These are phyloP conservation scores for Podarcis muralis DNA, from an alignment of 2,113 vertebrate species.

Conservation along the genomic window DNA sequence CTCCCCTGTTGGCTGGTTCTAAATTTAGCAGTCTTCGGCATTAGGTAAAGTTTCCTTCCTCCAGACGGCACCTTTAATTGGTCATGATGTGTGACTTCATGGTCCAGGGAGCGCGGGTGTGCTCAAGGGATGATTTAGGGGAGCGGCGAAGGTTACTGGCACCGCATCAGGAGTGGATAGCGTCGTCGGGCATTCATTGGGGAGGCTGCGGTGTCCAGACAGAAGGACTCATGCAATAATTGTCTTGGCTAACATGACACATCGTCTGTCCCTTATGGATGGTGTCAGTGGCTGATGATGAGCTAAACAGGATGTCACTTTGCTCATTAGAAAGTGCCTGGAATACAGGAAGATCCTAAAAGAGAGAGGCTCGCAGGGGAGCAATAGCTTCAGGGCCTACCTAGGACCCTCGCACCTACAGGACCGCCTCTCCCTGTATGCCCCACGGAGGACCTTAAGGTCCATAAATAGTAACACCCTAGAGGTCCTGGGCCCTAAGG, in stretches of 20 bases:
- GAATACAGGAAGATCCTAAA: too few relatives aligned
- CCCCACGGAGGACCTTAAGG: too few relatives aligned
- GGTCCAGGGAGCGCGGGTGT: not conserved
- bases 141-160: not conserved
- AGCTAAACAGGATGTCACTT: not conserved
- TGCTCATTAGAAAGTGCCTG: not conserved
- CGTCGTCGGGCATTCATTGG: not conserved
- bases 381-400: not conserved
- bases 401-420: too few relatives aligned
- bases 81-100: constrained; percentile 23
- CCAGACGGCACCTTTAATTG: constrained; percentile 45
- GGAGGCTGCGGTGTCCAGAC: not conserved
- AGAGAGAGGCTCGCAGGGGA: too few relatives aligned
- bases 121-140: not conserved
- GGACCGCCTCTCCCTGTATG: too few relatives aligned
- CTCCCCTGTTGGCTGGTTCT: constrained; percentile 34
- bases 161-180: not conserved
- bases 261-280: not conserved
- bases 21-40: constrained; percentile 45
- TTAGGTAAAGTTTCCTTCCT: constrained; percentile 38
- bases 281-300: not conserved
- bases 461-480: too few relatives aligned
- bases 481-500: too few relatives aligned
- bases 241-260: not conserved
- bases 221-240: not conserved